Evolutionary conservation across 23 tunicate genomes (phyloP).

Genomic region (Oikopleura dioica): DNA sequence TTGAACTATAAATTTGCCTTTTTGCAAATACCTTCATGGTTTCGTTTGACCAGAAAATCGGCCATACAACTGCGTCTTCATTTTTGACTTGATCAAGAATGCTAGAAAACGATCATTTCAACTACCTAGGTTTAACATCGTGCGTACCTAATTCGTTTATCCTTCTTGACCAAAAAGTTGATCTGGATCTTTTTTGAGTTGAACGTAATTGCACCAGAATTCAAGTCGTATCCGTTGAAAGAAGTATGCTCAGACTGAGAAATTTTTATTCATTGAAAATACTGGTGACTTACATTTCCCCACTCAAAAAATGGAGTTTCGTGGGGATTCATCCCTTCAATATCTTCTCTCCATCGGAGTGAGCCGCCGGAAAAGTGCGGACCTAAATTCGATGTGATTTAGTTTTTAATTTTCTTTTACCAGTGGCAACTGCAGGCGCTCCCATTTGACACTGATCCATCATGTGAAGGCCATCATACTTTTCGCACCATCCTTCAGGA

Average conservation of each 20-base stretch:
- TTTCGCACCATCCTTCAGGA: not conserved
- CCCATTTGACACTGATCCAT: not conserved
- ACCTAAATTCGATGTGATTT: not conserved
- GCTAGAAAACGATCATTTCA: not conserved
- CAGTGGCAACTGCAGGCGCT: not conserved
- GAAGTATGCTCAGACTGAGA: conserved; percentile 11
- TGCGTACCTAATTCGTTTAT: not conserved
- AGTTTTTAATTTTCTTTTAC: not conserved
- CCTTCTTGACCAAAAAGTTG: not conserved
- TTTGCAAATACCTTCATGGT: no score
- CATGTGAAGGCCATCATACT: not conserved
- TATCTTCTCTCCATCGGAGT: not conserved
- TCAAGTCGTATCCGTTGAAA: not conserved
- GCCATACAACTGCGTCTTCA: not conserved
- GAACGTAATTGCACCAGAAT: not conserved
- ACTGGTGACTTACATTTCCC: not conserved
- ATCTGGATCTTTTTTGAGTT: not conserved
- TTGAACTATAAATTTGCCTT: no score
- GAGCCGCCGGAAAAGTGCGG: conserved; percentile 2
- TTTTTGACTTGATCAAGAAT: not conserved
- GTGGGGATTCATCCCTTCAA: conserved; percentile 8
- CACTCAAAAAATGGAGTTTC: no score
- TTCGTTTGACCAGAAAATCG: not conserved
- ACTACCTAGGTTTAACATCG: no score
- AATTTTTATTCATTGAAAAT: conserved; percentile 3